Percentiles rank a stretch among this genome's conserved stretches.
These are phyloP conservation scores for Gryllus bimaculatus DNA, from an alignment of 1,140 invertebrate genomes.

Conservation along the genomic window DNA sequence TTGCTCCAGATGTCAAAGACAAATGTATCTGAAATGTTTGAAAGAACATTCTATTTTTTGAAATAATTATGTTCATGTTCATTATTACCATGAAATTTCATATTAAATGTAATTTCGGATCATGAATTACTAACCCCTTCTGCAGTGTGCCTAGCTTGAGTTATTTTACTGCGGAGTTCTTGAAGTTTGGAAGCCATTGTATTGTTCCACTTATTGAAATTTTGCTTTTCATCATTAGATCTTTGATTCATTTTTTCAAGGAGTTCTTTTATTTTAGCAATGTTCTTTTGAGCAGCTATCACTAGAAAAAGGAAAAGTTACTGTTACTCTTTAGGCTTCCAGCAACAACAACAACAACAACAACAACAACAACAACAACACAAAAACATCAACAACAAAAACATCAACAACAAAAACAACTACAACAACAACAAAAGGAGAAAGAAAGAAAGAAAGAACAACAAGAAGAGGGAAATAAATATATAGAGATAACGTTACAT, in stretches of 20 bases:
- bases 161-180: conserved; percentile 60
- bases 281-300: conserved; percentile 47
- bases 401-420: no score
- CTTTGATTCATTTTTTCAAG: conserved; percentile 8
- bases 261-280: conserved; percentile 37
- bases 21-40: conserved; percentile 58
- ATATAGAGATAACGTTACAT: conserved; percentile 11
- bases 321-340: no score
- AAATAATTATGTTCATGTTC: conserved; percentile 10
- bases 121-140: conserved; percentile 50
- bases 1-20: conserved; percentile 47
- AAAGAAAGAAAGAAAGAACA: no score
- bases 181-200: conserved; percentile 50
- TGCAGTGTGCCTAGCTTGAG: conserved; percentile 67
- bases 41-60: conserved; percentile 9
- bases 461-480: no score
- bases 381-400: no score
- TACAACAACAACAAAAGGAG: no score
- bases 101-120: conserved; percentile 9
- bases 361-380: neutral
- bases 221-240: conserved; percentile 39
- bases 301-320: conserved; percentile 31
- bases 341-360: neutral
- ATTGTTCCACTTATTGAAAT: conserved; percentile 49
- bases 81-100: conserved; percentile 8